Base-by-base conservation (phyloP, 2,888 invertebrate species). In the Proisotoma minuta region DNA sequence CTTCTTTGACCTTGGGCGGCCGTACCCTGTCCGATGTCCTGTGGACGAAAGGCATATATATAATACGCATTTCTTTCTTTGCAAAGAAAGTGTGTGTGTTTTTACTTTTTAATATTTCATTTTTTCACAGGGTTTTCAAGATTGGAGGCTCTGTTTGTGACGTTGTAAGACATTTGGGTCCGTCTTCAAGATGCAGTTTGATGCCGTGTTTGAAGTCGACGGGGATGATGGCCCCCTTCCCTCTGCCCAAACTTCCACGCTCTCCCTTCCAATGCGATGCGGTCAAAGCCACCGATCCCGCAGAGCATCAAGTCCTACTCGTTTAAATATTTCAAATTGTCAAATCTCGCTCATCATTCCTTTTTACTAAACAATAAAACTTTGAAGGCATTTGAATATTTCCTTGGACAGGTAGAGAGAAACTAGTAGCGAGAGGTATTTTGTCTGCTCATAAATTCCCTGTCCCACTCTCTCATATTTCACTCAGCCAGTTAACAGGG, bases 121-220 rank as follows among this genome's bases (percentile, higher is more conserved):
- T 26, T 24, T 22, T 47, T 47, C 49, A 27, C 29, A 69, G 72
- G 52, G 57, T 53, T n/a, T 73, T 73, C 59, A 73, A 73, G 57
- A 67, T 71, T 27, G 28, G 59, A 34, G 51, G 64, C 20, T 58
- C 57, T 27, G 28, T 43, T 27, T 73, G 71, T 54, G 65, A 68
- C 29, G 39, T 29, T 2, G 63, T 68, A 1, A 59, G 65, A 26
- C 71, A 65, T 49, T 20, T 71, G 24, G 73, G 73, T 22, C 63
- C 69, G 22, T 65, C 68, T 3, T 20, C 62, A 2, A 57, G 66
- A 27, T 71, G 70, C 59, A 53, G 57, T 23, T 56, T 63, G 8
- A 65, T 73, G 63, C 65, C 67, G n/a, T 73, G 73, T 52, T 67
- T 70, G 43, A 51, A 66, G 34, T 62, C 63, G 56, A 65, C 69